phyloP scores from a whole-genome alignment of 2,888 invertebrate species.

The Steromphala cineraria region DNA sequence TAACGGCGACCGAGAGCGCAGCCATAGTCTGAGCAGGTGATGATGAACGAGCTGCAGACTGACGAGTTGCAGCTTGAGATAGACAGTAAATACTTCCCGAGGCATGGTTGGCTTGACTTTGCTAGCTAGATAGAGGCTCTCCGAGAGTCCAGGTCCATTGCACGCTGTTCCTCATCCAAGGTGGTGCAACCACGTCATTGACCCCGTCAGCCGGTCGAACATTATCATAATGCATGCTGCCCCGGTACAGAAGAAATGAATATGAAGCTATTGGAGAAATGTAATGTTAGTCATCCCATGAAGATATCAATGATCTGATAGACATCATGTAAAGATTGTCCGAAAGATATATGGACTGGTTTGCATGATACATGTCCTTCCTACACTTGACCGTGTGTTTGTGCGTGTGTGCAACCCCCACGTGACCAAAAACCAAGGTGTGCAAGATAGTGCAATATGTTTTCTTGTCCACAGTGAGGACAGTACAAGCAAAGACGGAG shows the following conservation, averaged over 20 bases:
- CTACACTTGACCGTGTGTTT: background rate
- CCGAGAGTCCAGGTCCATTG: background rate
- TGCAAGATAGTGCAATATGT: slow-evolving; percentile 5
- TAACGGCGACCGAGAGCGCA: slow-evolving; percentile 61
- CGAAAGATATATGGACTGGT: too few relatives aligned
- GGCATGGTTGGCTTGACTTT: background rate
- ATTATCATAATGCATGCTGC: too few relatives aligned
- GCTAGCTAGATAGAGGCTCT: background rate
- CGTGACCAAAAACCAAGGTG: too few relatives aligned
- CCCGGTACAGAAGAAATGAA: too few relatives aligned
- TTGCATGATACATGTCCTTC: background rate
- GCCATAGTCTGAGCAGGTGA: slow-evolving; percentile 73
- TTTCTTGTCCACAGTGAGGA: slow-evolving; percentile 15
- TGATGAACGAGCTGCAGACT: slow-evolving; percentile 29
- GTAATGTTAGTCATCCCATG: too few relatives aligned
- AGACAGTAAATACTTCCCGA: background rate
- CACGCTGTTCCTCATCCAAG: background rate
- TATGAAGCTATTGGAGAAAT: too few relatives aligned
- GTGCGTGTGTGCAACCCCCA: background rate
- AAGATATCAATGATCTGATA: too few relatives aligned
- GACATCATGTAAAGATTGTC: too few relatives aligned
- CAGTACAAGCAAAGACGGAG: background rate
- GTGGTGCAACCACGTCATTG: background rate
- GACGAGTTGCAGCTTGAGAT: background rate
- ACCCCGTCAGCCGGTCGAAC: background rate